phyloP scores from a whole-genome alignment of 1,140 invertebrate genomes.

The Tetraneura akinire region DNA sequence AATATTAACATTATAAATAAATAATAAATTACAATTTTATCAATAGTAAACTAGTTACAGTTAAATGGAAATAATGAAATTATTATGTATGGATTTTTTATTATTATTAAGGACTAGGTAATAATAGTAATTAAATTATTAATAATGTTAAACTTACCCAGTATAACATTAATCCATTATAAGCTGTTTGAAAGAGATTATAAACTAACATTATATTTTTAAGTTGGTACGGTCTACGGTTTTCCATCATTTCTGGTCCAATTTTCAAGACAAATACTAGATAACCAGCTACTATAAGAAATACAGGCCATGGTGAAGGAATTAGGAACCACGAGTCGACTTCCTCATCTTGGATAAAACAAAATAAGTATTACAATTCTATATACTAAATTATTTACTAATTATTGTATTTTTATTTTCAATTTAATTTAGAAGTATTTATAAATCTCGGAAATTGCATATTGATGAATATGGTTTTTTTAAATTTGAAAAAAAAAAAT shows the following conservation, averaged over 20 bases:
- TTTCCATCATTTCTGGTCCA: constrained; percentile 74
- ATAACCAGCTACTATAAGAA: constrained; percentile 66
- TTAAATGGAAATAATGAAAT: no score
- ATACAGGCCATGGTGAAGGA: constrained; percentile 68
- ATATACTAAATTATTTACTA: no score
- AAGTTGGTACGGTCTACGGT: constrained; percentile 68
- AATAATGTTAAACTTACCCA: constrained; percentile 60
- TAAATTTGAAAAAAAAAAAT: no score
- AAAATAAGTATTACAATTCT: background rate
- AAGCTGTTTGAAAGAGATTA: constrained; percentile 71
- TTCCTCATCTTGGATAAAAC: constrained; percentile 62
- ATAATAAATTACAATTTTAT: no score
- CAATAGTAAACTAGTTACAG: no score
- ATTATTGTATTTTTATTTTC: no score
- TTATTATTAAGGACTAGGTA: no score
- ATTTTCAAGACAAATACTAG: constrained; percentile 69
- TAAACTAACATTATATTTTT: constrained; percentile 69
- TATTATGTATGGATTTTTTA: no score
- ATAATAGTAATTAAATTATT: no score
- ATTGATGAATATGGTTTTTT: no score
- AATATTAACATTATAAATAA: no score
- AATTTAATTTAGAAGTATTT: no score
- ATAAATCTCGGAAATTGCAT: background rate
- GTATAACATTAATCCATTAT: constrained; percentile 66
- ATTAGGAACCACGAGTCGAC: constrained; percentile 75